Percentiles rank a stretch among this genome's conserved stretches.
Conservation (phyloP, 2,888 invertebrate genomes). For the Tubiluchus corallicola region DNA sequence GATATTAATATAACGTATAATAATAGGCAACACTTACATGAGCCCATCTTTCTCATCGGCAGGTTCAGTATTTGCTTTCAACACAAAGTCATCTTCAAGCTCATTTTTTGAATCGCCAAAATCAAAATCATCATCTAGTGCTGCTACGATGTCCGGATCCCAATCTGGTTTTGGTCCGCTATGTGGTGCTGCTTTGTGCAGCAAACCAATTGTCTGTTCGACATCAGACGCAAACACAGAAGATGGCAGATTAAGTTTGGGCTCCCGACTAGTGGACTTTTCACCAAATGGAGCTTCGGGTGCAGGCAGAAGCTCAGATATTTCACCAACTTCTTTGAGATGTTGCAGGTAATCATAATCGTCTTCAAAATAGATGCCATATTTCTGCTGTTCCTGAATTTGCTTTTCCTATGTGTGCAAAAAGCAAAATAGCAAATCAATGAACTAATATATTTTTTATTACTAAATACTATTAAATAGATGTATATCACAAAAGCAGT, state of each 20-base stretch:
- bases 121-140: slow-evolving; percentile 79
- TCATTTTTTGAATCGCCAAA: slow-evolving; percentile 59
- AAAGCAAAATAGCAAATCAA: too few species aligned
- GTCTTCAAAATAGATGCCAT: slow-evolving; percentile 81
- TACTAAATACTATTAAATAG: too few species aligned
- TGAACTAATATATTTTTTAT: too few species aligned
- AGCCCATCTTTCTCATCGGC: background rate
- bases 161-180: slow-evolving; percentile 38
- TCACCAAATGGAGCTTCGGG: too few species aligned
- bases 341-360: slow-evolving; percentile 89
- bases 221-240: slow-evolving; percentile 63
- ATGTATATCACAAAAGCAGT: too few species aligned
- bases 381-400: slow-evolving; percentile 44
- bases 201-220: slow-evolving; percentile 62
- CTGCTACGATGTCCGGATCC: slow-evolving; percentile 81
- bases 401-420: slow-evolving; percentile 8
- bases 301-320: too few species aligned
- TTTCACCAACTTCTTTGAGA: slow-evolving; percentile 47
- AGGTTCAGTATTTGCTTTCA: slow-evolving; percentile 46
- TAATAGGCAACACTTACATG: too few species aligned
- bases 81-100: slow-evolving; percentile 79
- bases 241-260: slow-evolving; percentile 46
- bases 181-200: slow-evolving; percentile 58
- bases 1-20: too few species aligned
- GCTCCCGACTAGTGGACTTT: background rate